Conservation (phyloP, 2,797 vertebrate genomes). For the Pelochelys cantorii region DNA sequence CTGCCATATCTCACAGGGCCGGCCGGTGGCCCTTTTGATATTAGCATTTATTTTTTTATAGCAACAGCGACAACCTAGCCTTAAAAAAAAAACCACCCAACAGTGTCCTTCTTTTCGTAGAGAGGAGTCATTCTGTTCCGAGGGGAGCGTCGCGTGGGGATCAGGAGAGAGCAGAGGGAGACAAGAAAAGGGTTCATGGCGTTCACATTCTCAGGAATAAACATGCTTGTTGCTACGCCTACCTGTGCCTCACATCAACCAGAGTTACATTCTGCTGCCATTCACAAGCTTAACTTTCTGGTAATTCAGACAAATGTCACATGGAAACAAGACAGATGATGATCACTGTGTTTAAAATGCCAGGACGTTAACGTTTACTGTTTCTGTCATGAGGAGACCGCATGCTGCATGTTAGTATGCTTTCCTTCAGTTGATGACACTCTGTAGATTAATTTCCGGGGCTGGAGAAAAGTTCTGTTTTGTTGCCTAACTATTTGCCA, state of each 20-base stretch:
- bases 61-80: conserved; percentile 67
- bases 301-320: conserved; percentile 22
- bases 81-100: conserved; percentile 74
- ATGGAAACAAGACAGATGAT: not conserved
- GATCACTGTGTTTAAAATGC: not conserved
- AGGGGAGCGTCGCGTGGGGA: conserved; percentile 4
- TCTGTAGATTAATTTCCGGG: not conserved
- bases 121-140: not conserved
- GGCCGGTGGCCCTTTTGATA: conserved; percentile 21
- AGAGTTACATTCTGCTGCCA: conserved; percentile 21
- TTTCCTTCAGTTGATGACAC: not conserved
- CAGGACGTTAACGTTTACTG: not conserved
- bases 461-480: not conserved
- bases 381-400: not conserved
- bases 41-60: conserved; percentile 67
- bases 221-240: not conserved
- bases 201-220: conserved; percentile 73
- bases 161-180: not conserved
- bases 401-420: not conserved
- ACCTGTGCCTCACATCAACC: conserved; percentile 34
- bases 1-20: conserved; percentile 53
- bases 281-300: conserved; percentile 14
- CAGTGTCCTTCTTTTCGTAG: conserved; percentile 38
- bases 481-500: conserved; percentile 34
- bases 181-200: conserved; percentile 12